Evolutionary conservation across 2,797 vertebrate genomes (phyloP).

Genomic region (Silurus aristotelis): DNA sequence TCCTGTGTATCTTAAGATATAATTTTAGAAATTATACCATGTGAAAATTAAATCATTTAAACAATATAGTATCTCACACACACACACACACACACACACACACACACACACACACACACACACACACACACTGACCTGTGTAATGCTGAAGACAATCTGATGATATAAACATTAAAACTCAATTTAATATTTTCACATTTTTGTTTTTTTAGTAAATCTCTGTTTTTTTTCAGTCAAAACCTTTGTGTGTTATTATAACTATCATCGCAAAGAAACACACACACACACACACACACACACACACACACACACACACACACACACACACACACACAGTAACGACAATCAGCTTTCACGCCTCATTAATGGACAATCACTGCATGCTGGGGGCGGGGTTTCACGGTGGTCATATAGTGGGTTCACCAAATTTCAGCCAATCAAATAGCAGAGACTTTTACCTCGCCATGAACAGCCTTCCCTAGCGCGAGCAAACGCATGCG

Average conservation of each 20-base stretch:
- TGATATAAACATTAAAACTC: neutral
- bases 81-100: too few species aligned
- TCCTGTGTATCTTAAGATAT: neutral
- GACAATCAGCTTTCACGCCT: slow-evolving; percentile 39
- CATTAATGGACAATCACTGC: slow-evolving; percentile 32
- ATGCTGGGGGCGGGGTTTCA: slow-evolving; percentile 45
- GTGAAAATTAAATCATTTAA: neutral
- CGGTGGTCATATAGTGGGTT: slow-evolving; percentile 58
- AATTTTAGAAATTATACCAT: too few species aligned
- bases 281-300: neutral
- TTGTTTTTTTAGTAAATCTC: neutral
- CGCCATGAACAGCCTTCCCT: slow-evolving; percentile 2
- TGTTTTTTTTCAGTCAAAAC: neutral
- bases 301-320: slow-evolving; percentile 16
- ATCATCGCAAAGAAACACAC: neutral
- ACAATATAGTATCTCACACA: neutral
- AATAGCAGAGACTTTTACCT: slow-evolving; percentile 15
- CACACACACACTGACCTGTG: neutral
- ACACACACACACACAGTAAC: neutral
- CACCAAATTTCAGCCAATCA: slow-evolving; percentile 47
- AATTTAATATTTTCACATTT: neutral
- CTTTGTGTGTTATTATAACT: neutral
- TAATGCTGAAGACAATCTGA: neutral
- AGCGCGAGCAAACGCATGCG: neutral
- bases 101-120: neutral